A percentile compares a stretch with the other conserved stretches of the same genome.
Conservation (phyloP, 2,888 invertebrate species). For the Polydrusus tereticollis region DNA sequence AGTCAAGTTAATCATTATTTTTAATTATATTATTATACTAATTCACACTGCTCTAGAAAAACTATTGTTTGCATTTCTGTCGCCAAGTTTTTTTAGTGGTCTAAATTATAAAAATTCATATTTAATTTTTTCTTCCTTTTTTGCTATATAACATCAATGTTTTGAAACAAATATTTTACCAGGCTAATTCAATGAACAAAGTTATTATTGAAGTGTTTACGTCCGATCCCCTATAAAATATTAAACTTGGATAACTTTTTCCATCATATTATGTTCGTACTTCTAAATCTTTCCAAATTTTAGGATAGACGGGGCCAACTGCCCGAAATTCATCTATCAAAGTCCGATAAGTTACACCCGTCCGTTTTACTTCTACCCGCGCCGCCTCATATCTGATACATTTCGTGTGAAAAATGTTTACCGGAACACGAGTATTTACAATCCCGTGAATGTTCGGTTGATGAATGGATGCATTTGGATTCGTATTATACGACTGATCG, state of each 20-base stretch:
- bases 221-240: slow-evolving; percentile 4
- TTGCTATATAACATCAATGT: not conserved
- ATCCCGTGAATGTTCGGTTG: slow-evolving; percentile 33
- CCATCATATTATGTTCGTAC: slow-evolving; percentile 18
- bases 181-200: not conserved
- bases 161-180: not conserved
- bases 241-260: slow-evolving; percentile 15
- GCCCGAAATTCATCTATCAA: slow-evolving; percentile 58
- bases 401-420: slow-evolving; percentile 53
- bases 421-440: slow-evolving; percentile 46
- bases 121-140: too few species aligned
- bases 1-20: too few species aligned
- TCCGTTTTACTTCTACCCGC: slow-evolving; percentile 53
- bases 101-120: too few species aligned
- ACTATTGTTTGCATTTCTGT: too few species aligned
- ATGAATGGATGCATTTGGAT: slow-evolving; percentile 42
- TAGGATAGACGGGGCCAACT: slow-evolving; percentile 29
- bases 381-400: slow-evolving; percentile 50
- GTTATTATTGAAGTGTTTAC: slow-evolving; percentile 1
- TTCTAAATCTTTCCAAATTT: slow-evolving; percentile 22
- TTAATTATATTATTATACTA: too few species aligned
- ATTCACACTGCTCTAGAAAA: too few species aligned
- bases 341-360: slow-evolving; percentile 58
- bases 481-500: slow-evolving; percentile 32
- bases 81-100: too few species aligned